Evolutionary conservation across 1,140 invertebrate genomes (phyloP).

Genomic region (Ostrea edulis): DNA sequence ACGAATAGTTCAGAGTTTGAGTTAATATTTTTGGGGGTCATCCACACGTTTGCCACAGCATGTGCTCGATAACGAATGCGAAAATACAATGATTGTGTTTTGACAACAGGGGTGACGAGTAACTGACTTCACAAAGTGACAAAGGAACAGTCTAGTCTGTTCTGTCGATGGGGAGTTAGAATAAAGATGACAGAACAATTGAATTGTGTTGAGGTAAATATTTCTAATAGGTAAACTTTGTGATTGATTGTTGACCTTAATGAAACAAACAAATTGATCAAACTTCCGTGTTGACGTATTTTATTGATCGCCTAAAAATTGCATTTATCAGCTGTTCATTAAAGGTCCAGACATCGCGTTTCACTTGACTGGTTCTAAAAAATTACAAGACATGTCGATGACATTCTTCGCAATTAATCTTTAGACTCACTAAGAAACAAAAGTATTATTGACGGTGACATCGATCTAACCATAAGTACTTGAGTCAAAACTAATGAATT

Average conservation of each 20-base stretch:
- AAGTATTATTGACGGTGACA: not conserved
- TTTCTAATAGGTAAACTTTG: not conserved
- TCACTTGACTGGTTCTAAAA: not conserved
- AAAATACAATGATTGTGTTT: not conserved
- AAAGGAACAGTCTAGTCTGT: not conserved
- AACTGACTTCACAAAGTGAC: not conserved
- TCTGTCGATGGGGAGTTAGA: not conserved
- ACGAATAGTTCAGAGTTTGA: not conserved
- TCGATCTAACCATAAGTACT: no score
- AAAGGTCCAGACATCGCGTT: not conserved
- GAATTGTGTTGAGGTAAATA: conserved; percentile 26
- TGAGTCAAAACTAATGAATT: no score
- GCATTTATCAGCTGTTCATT: not conserved
- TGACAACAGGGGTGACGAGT: no score
- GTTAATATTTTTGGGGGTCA: not conserved
- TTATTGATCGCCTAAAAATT: not conserved
- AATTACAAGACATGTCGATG: not conserved
- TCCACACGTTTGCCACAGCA: not conserved
- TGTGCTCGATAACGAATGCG: no score
- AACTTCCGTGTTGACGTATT: no score
- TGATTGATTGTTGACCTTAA: no score
- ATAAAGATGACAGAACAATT: not conserved
- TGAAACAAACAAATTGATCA: not conserved
- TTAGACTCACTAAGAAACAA: not conserved
- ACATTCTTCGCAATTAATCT: not conserved